Evolutionary conservation across 1,140 invertebrate genomes (phyloP), one percentile per base, ranked within the genome.

Genomic region (Phortica variegata): DNA sequence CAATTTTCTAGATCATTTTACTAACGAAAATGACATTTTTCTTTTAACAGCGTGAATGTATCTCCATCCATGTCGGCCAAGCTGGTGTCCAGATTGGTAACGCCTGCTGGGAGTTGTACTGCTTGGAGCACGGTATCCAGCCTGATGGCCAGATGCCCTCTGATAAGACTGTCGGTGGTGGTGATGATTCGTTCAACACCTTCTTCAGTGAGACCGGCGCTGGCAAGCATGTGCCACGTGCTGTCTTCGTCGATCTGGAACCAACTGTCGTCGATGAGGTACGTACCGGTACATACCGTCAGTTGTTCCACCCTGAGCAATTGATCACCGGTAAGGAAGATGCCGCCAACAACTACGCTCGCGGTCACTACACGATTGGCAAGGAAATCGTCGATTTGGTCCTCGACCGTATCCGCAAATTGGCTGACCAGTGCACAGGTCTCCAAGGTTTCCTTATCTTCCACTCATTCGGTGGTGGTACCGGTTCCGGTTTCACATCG

Each of bases 331-430:
- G 88, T 43, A 90, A 90, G 75, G 90, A 94, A 78, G 91, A 93
- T 75, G 91, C 90, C 20, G 90, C 90, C 46, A 93, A 92, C 77
- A 93, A 93, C 79, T 91, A 91, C 60, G 90, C 89, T 21, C 82
- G 91, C 60, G 91, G 91, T 43, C 91, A 93, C 78, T 94, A 94
- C 81, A 94, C 91, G 48, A 90, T 93, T 70, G 91, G 91, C 53
- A 93, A 90, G 78, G 91, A 91, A 78, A 87, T 90, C 61, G 86
- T 93, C 6, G 89, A 91, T 58, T 66, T 88, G 15, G 89, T 91
- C 3, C 68, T 91, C 49, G 90, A 92, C 71, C 78, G 85, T 41
- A 85, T 91, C 48, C 81, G 88, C 31, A 90, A 91, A 76, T 77
- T 91, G 45, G 87, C 90, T 9, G 91, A 94, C 70, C 88, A 91